These are phyloP conservation scores for Macaria liturata DNA, from an alignment of 2,888 invertebrate species.

Conservation along the genomic window DNA sequence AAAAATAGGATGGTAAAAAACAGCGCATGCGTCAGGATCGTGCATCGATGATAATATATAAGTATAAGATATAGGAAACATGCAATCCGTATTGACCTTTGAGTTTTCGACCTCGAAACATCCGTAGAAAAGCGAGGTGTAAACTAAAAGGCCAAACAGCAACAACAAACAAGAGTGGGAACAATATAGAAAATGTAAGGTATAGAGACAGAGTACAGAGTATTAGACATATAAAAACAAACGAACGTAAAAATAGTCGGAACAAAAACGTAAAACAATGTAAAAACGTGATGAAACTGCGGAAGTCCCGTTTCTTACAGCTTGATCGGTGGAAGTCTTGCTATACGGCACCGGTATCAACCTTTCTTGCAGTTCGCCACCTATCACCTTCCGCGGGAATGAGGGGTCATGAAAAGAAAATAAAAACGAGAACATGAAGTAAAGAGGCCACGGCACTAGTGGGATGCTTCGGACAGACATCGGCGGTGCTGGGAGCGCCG, in stretches of 20 bases:
- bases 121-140: slow-evolving; percentile 17
- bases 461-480: slow-evolving; percentile 36
- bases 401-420: slow-evolving; percentile 89
- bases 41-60: slow-evolving; percentile 46
- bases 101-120: slow-evolving; percentile 40
- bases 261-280: slow-evolving; percentile 59
- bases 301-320: slow-evolving; percentile 91
- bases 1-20: slow-evolving; percentile 37
- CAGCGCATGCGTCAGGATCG: slow-evolving; percentile 66
- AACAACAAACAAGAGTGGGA: slow-evolving; percentile 59
- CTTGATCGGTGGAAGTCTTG: slow-evolving; percentile 99
- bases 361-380: slow-evolving; percentile 99
- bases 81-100: slow-evolving; percentile 61
- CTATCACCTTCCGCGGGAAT: slow-evolving; percentile 99
- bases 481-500: slow-evolving; percentile 43
- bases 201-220: slow-evolving; percentile 74
- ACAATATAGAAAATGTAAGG: slow-evolving; percentile 62
- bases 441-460: slow-evolving; percentile 63
- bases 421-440: slow-evolving; percentile 82
- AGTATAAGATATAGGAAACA: slow-evolving; percentile 44
- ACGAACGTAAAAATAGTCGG: slow-evolving; percentile 44
- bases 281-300: slow-evolving; percentile 66
- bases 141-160: slow-evolving; percentile 63
- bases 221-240: slow-evolving; percentile 59
- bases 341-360: slow-evolving; percentile 99